These are phyloP conservation scores for Rhagophthalmus giganteus DNA, from an alignment of 2,888 invertebrate genomes.

Conservation along the genomic window DNA sequence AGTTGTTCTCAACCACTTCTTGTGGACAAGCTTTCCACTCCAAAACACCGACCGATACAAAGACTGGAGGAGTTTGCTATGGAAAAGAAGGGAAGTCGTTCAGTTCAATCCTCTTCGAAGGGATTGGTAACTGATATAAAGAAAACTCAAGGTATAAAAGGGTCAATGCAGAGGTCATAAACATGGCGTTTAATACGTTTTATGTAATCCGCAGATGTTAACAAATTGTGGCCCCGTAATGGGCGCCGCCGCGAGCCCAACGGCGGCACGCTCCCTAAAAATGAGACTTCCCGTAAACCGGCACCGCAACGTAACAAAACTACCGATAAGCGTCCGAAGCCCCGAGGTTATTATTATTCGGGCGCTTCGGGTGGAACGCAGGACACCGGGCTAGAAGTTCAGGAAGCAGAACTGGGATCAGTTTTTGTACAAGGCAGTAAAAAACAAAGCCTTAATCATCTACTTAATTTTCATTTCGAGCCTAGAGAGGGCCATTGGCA, in stretches of 20 bases:
- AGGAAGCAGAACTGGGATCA: constrained; percentile 77
- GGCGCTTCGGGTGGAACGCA: constrained; percentile 67
- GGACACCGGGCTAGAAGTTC: constrained; percentile 63
- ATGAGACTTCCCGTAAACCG: constrained; percentile 72
- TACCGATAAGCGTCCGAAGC: constrained; percentile 72
- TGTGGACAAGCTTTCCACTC: constrained; percentile 69
- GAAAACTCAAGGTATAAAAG: constrained; percentile 73
- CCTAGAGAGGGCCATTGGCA: constrained; percentile 58
- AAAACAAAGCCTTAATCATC: constrained; percentile 90
- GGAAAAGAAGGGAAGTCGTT: constrained; percentile 78
- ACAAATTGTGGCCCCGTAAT: constrained; percentile 66
- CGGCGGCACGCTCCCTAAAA: constrained; percentile 59
- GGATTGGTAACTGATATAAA: constrained; percentile 73
- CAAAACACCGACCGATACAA: constrained; percentile 49
- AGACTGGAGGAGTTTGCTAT: constrained; percentile 59
- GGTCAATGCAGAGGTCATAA: constrained; percentile 44
- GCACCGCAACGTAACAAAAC: constrained; percentile 66
- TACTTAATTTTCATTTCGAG: constrained; percentile 88
- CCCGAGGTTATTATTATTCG: constrained; percentile 63
- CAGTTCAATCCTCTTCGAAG: constrained; percentile 70
- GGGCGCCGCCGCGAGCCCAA: constrained; percentile 68
- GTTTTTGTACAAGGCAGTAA: constrained; percentile 82
- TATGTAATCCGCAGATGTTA: constrained; percentile 51
- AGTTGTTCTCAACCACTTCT: constrained; percentile 70
- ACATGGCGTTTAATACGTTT: constrained; percentile 36